These are phyloP conservation scores for Percina caprodes DNA, from an alignment of 2,113 vertebrate species.

Conservation along the genomic window DNA sequence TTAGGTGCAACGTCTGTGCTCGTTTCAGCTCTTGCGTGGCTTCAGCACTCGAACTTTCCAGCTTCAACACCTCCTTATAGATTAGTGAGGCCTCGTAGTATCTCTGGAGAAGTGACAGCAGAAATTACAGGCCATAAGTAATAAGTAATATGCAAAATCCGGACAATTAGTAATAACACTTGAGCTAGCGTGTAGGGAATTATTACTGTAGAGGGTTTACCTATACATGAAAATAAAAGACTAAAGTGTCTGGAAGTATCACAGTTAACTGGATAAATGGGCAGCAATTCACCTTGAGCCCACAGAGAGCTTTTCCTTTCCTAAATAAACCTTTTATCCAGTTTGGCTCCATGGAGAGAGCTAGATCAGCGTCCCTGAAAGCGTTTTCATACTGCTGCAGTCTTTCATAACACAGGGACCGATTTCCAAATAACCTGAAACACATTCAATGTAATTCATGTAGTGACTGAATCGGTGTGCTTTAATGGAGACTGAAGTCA, in stretches of 20 bases:
- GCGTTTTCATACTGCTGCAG: constrained; percentile 82
- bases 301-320: constrained; percentile 89
- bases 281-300: constrained; percentile 84
- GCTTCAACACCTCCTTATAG: constrained; percentile 84
- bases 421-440: constrained; percentile 90
- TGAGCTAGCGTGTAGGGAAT: no score
- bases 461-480: no score
- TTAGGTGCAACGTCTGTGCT: constrained; percentile 82
- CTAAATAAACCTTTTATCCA: constrained; percentile 91
- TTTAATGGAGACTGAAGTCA: background rate
- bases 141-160: no score
- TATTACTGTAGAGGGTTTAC: no score
- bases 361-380: constrained; percentile 83
- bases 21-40: constrained; percentile 81
- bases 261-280: background rate
- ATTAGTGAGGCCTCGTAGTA: constrained; percentile 83
- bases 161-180: no score
- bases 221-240: background rate
- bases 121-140: background rate
- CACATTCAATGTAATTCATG: background rate
- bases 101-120: constrained; percentile 64
- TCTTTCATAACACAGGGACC: constrained; percentile 89
- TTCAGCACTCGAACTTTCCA: constrained; percentile 70
- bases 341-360: constrained; percentile 80
- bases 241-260: background rate